Percentiles rank a stretch among this genome's conserved stretches.
Conservation (phyloP, 2,888 invertebrate species). For the Hyposoter didymator region DNA sequence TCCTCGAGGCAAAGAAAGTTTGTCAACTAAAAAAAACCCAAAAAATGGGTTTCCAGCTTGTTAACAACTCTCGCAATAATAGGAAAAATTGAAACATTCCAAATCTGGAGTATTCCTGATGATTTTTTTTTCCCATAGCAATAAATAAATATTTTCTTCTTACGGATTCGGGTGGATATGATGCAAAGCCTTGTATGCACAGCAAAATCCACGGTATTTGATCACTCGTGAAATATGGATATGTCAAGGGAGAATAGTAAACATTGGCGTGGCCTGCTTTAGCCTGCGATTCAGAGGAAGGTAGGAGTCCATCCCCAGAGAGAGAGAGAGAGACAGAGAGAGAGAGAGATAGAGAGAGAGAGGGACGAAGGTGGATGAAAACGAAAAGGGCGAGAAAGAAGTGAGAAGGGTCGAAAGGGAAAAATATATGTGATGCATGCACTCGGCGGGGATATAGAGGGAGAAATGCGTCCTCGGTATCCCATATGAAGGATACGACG, state of each 20-base stretch:
- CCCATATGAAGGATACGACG: conserved; percentile 32
- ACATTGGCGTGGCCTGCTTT: conserved; percentile 34
- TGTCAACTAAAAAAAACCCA: background rate
- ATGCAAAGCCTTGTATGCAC: background rate
- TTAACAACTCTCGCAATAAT: background rate
- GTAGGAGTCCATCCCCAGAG: background rate
- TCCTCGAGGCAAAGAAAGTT: background rate
- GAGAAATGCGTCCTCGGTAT: conserved; percentile 20
- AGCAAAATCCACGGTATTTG: conserved; percentile 45
- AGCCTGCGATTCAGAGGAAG: conserved; percentile 21
- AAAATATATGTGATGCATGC: conserved; percentile 23
- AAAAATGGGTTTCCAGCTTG: background rate
- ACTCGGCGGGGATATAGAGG: background rate
- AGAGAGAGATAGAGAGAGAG: background rate
- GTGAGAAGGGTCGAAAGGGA: background rate
- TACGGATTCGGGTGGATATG: background rate
- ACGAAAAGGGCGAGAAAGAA: background rate
- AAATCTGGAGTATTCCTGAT: background rate
- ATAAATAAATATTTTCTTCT: background rate
- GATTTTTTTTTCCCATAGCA: background rate
- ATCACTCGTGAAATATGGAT: conserved; percentile 52
- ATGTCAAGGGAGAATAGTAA: conserved; percentile 35
- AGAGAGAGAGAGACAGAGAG: background rate
- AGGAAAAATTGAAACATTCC: background rate
- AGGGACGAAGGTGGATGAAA: background rate